Conservation (phyloP, 2,888 invertebrate genomes). For the Seira ritae region DNA sequence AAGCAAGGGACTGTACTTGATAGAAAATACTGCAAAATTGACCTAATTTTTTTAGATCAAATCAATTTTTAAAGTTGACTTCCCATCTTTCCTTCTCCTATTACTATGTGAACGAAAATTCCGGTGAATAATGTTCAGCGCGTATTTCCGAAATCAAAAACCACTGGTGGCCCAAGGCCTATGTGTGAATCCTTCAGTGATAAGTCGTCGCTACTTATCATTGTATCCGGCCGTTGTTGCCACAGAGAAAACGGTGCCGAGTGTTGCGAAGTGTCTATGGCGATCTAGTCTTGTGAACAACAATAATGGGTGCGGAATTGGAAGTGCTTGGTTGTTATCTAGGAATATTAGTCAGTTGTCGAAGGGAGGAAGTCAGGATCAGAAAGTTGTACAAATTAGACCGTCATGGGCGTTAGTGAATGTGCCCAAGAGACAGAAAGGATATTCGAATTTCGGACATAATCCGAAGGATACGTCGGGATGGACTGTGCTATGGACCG, state of each 20-base stretch:
- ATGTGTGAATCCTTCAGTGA: neutral
- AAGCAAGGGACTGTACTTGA: too few relatives aligned
- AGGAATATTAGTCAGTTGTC: neutral
- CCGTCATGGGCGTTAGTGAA: neutral
- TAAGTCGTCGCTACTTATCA: neutral
- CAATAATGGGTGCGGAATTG: neutral
- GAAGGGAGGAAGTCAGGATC: neutral
- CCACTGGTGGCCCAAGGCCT: neutral
- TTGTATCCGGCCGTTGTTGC: neutral
- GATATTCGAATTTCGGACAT: conserved; percentile 80
- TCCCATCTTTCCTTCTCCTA: neutral
- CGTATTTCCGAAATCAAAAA: neutral
- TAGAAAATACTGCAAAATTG: too few relatives aligned
- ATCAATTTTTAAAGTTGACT: neutral
- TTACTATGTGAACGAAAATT: neutral
- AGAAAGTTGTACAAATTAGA: neutral
- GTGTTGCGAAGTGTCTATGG: neutral
- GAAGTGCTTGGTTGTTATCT: neutral
- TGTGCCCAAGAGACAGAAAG: conserved; percentile 1
- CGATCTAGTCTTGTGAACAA: neutral
- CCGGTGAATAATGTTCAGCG: neutral
- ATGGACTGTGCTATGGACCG: conserved; percentile 77
- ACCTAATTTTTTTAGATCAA: neutral
- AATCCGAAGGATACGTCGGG: conserved; percentile 76
- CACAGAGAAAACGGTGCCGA: neutral